These are phyloP conservation scores for Microtus richardsoni DNA, from an alignment of 2,113 vertebrate genomes.

Conservation along the genomic window DNA sequence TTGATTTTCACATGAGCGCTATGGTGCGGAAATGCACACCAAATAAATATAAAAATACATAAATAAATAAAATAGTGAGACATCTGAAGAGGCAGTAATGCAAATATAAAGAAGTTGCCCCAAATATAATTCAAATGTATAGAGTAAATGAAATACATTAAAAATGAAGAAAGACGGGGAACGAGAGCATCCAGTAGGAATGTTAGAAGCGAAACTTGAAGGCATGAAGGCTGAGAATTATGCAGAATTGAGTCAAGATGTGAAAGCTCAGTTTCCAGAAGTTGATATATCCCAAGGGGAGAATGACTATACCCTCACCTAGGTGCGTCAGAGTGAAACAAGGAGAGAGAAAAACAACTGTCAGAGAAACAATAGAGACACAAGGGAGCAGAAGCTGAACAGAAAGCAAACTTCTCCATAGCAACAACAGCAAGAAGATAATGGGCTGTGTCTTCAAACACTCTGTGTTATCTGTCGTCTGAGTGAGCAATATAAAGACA, in stretches of 20 bases:
- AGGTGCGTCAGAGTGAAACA: not conserved
- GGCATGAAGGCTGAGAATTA: not conserved
- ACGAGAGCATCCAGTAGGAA: not conserved
- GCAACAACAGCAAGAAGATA: not conserved
- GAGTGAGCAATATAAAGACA: not conserved
- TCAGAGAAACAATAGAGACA: not conserved
- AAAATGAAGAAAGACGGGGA: not conserved
- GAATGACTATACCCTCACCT: not conserved
- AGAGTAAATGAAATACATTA: not conserved
- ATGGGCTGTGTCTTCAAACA: not conserved
- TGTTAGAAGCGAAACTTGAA: not conserved
- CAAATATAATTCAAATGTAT: not conserved
- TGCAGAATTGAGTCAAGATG: not conserved
- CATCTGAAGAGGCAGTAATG: not conserved
- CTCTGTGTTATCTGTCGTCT: not conserved
- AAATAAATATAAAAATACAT: not conserved
- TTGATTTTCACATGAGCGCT: not conserved
- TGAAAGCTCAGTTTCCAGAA: constrained; percentile 26
- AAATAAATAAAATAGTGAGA: not conserved
- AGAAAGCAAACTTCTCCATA: not conserved
- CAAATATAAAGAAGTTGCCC: not conserved
- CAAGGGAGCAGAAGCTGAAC: not conserved
- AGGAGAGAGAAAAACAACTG: not conserved
- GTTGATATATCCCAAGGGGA: not conserved
- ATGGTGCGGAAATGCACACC: not conserved